Base-by-base conservation (phyloP, 2,113 vertebrate genomes). In the Erpornis zantholeuca region DNA sequence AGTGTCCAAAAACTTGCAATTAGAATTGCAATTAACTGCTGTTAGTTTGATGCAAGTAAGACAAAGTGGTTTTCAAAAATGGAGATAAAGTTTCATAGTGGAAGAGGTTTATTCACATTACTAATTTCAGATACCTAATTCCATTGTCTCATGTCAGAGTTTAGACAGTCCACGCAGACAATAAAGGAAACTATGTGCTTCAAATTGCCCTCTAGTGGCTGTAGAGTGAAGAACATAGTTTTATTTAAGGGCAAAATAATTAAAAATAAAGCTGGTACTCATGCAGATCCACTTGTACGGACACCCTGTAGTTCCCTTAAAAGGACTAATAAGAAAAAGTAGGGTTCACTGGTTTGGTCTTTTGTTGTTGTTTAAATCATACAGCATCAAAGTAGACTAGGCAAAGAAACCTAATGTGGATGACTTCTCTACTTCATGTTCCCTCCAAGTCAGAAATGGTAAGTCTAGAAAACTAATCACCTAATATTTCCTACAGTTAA, bases 211-310 rank as follows among this genome's bases (percentile, higher is more conserved):
- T 70, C 79, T 81, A 83, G 85, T 63, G 76, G 82, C 35, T 63
- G 22, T 33, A 40, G 4, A 18, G 31, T 28, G 49, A 84, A 84
- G 22, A 89, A 63, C 0, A 5, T 4, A 42, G 24, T 13, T 33
- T 79, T 61, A 25, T 7, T 42, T 54, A 47, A 5, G 11, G 4
- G 14, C 6, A 72, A 87, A 82, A 80, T 6, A 22, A 25, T 33
- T 38, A 12, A 59, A 68, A 28, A 40, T 59, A 38, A 78, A 86
- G 38, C 28, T 16, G 19, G 11, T 35, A 59, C 3, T 78, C 6
- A 4, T 1, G 3, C 20, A 50, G 21, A 56, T 28, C 0, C 0
- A 0, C 61, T 75, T 47, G 20, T 36, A 56, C 9, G 35, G 69
- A 63, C 21, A 75, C 27, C 11, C 40, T 42, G 40, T 42, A 42